phyloP scores from a whole-genome alignment of 2,113 vertebrate species.

The Cygnus buccinator region DNA sequence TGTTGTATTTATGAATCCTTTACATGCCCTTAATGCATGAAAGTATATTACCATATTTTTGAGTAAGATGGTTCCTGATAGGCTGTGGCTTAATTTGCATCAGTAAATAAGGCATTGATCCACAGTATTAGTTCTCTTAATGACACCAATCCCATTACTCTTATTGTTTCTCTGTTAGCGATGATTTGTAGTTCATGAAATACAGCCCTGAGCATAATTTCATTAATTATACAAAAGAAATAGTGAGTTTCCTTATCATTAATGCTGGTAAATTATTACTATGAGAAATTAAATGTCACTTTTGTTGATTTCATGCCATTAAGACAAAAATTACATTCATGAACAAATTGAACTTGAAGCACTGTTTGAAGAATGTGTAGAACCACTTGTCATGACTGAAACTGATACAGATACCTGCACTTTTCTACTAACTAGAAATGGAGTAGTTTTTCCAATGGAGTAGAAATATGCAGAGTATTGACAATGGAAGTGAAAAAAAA shows the following conservation, averaged over 20 bases:
- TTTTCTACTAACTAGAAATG: slow-evolving; percentile 27
- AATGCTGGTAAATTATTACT: background rate
- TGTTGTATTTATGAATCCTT: background rate
- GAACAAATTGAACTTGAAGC: slow-evolving; percentile 20
- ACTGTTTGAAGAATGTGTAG: slow-evolving; percentile 16
- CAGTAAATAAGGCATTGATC: background rate
- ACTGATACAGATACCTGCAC: background rate
- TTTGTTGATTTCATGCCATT: slow-evolving; percentile 17
- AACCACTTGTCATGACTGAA: background rate
- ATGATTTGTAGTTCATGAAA: slow-evolving; percentile 18
- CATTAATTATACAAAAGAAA: slow-evolving; percentile 48
- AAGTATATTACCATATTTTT: background rate
- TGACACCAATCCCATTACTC: background rate
- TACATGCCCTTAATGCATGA: background rate
- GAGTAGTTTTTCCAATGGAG: background rate
- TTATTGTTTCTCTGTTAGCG: slow-evolving; percentile 10
- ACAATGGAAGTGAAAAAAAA: background rate
- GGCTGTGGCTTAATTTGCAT: slow-evolving; percentile 16
- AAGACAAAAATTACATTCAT: background rate
- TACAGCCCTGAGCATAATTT: slow-evolving; percentile 41
- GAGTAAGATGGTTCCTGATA: background rate
- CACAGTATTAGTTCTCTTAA: slow-evolving; percentile 2
- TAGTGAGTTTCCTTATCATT: background rate
- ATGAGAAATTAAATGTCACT: background rate
- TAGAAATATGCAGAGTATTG: slow-evolving; percentile 3